Evolutionary conservation across 2,797 vertebrate genomes (phyloP).

Genomic region (Etheostoma perlongum): DNA sequence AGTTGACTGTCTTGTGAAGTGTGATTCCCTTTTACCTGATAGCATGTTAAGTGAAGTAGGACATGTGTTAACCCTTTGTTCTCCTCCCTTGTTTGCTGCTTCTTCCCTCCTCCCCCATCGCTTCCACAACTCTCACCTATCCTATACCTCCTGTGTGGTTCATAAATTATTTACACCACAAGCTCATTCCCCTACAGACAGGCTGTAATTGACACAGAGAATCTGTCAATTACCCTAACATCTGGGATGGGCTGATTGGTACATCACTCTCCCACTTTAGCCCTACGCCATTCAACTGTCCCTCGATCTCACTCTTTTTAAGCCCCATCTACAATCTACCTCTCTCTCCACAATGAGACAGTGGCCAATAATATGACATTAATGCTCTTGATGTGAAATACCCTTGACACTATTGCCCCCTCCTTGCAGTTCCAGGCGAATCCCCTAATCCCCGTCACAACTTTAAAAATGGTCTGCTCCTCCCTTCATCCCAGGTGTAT

Average conservation of each 20-base stretch:
- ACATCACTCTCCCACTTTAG: slow-evolving; percentile 50
- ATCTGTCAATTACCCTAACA: slow-evolving; percentile 74
- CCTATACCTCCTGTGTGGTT: slow-evolving; percentile 52
- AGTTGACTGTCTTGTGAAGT: slow-evolving; percentile 52
- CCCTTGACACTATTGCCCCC: slow-evolving; percentile 68
- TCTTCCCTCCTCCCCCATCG: too few species aligned
- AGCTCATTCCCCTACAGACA: slow-evolving; percentile 47
- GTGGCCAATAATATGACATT: slow-evolving; percentile 62
- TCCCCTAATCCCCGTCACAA: slow-evolving; percentile 53
- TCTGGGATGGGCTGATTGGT: slow-evolving; percentile 68
- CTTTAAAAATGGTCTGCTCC: slow-evolving; percentile 73
- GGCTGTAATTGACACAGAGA: slow-evolving; percentile 74
- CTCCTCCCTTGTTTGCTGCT: slow-evolving; percentile 17
- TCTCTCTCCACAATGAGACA: slow-evolving; percentile 3
- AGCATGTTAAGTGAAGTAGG: slow-evolving; percentile 62
- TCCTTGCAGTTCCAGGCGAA: slow-evolving; percentile 40
- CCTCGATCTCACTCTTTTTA: neutral
- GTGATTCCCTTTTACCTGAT: slow-evolving; percentile 60
- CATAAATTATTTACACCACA: slow-evolving; percentile 75
- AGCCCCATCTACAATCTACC: neutral
- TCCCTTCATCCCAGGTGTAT: slow-evolving; percentile 72
- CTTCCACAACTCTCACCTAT: slow-evolving; percentile 27
- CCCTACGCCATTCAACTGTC: slow-evolving; percentile 34
- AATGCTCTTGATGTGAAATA: slow-evolving; percentile 66
- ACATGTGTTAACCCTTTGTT: slow-evolving; percentile 58